phyloP scores from a whole-genome alignment of 2,797 vertebrate genomes.

The Pristis pectinata region DNA sequence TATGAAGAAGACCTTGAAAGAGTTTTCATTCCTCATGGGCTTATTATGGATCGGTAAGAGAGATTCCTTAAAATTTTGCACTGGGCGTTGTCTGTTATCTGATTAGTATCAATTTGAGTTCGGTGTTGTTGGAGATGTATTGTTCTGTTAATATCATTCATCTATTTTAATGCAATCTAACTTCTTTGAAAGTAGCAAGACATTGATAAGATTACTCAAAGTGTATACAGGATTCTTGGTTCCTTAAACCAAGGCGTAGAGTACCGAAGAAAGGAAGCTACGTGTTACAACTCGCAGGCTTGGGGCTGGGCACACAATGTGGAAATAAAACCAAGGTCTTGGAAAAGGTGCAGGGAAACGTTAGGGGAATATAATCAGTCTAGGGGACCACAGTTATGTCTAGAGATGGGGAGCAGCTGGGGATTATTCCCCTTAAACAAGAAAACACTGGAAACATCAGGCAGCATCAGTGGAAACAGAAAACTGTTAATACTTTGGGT shows the following conservation, averaged over 20 bases:
- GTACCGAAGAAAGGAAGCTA: not conserved
- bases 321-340: not conserved
- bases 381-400: not conserved
- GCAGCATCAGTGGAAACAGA: no score
- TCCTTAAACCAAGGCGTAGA: not conserved
- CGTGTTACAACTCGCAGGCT: not conserved
- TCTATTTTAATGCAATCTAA: not conserved
- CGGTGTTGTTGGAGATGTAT: not conserved
- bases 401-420: not conserved
- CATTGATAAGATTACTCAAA: not conserved
- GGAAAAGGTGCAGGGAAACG: not conserved
- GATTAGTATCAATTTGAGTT: not conserved
- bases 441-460: not conserved
- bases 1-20: constrained; percentile 68
- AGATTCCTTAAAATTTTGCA: not conserved
- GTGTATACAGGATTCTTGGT: no score
- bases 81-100: not conserved
- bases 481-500: no score
- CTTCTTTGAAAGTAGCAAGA: not conserved
- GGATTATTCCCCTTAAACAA: not conserved
- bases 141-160: not conserved
- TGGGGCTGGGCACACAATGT: not conserved
- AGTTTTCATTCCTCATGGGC: constrained; percentile 73
- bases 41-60: constrained; percentile 73
- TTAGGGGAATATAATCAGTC: no score